Conservation (phyloP, 2,888 invertebrate species). For the Drosophila mimica region DNA sequence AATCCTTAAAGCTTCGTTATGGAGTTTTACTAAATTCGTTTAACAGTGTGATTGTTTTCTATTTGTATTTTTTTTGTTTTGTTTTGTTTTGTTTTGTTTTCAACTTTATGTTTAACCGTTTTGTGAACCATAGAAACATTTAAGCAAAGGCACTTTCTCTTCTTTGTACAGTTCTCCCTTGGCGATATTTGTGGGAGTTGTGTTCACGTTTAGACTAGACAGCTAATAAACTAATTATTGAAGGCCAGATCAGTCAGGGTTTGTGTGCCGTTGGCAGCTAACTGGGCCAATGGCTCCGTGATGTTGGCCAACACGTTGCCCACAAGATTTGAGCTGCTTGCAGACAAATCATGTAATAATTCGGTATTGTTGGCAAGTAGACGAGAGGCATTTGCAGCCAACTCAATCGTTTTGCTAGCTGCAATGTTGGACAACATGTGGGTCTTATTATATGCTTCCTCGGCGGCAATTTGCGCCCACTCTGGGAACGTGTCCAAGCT, state of each 20-base stretch:
- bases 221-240: conserved; percentile 55
- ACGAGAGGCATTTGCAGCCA: conserved; percentile 36
- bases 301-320: conserved; percentile 23
- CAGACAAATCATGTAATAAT: conserved; percentile 27
- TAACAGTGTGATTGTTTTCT: conserved; percentile 26
- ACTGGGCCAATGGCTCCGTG: conserved; percentile 24
- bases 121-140: conserved; percentile 27
- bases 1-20: conserved; percentile 6
- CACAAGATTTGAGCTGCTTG: conserved; percentile 29
- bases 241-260: conserved; percentile 26
- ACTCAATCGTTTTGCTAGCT: conserved; percentile 23
- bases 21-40: conserved; percentile 43
- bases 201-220: conserved; percentile 44
- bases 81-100: not conserved
- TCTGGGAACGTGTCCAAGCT: conserved; percentile 87
- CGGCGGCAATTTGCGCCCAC: conserved; percentile 86
- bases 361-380: conserved; percentile 40
- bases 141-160: conserved; percentile 63
- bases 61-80: conserved; percentile 18
- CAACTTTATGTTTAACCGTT: conserved; percentile 23
- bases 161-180: conserved; percentile 55
- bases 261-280: conserved; percentile 51
- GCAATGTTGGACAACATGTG: conserved; percentile 6
- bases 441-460: conserved; percentile 36
- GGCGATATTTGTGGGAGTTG: conserved; percentile 20